phyloP scores from a whole-genome alignment of 2,113 vertebrate species.

The Tinamus guttatus region DNA sequence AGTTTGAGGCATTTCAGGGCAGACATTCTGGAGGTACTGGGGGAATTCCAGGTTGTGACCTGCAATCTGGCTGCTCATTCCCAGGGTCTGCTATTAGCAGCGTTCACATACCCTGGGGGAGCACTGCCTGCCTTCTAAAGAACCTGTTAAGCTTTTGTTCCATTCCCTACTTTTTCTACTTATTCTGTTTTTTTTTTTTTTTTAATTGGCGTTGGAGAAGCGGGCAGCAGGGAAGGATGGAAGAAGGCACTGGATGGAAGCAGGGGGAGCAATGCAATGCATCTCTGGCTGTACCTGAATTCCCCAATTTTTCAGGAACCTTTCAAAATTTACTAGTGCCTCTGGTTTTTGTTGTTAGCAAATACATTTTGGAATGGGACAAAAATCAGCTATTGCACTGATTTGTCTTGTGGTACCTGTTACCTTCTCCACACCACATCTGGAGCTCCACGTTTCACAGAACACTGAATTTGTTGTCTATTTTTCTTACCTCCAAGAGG shows the following conservation, averaged over 20 bases:
- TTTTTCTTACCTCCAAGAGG: background rate
- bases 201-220: too few relatives aligned
- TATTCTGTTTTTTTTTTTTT: background rate
- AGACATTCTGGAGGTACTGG: constrained; percentile 42
- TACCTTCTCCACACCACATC: background rate
- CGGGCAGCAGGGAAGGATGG: too few relatives aligned
- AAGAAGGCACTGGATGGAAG: background rate
- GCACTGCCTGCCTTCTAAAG: background rate
- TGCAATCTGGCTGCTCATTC: constrained; percentile 46
- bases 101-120: background rate
- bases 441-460: background rate
- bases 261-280: background rate
- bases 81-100: constrained; percentile 42
- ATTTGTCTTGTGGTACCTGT: background rate
- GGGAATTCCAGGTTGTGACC: constrained; percentile 70
- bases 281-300: background rate
- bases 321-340: background rate
- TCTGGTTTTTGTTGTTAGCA: background rate
- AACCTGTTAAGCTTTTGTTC: constrained; percentile 41
- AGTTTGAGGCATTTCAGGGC: constrained; percentile 55
- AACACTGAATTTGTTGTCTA: constrained; percentile 5
- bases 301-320: background rate
- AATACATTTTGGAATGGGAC: background rate
- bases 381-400: background rate
- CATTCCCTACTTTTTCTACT: constrained; percentile 16